Evolutionary conservation across 2,797 vertebrate species (phyloP).

Genomic region (Poecilia gillii): DNA sequence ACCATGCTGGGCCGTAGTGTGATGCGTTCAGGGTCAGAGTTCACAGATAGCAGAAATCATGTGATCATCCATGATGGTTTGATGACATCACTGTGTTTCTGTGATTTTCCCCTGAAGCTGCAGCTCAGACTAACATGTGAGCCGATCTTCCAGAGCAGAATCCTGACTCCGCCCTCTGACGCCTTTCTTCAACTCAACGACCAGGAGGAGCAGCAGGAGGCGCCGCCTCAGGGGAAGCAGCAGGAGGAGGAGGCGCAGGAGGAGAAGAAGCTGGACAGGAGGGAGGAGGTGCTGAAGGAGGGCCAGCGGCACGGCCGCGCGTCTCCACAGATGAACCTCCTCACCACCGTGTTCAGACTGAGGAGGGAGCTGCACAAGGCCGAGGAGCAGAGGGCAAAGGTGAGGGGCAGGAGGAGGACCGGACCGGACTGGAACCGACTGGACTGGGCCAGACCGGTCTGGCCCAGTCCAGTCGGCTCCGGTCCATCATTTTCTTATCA

Average conservation of each 20-base stretch:
- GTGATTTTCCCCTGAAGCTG: background rate
- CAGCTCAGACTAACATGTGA: background rate
- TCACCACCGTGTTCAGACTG: slow-evolving; percentile 80
- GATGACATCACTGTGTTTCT: no score
- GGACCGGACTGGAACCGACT: accelerated
- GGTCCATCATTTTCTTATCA: no score
- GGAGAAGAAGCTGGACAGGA: slow-evolving; percentile 1
- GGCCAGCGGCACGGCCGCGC: slow-evolving; percentile 71
- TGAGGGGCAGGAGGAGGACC: slow-evolving; percentile 49
- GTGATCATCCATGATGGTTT: no score
- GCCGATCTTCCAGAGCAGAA: slow-evolving; percentile 46
- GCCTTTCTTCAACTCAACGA: slow-evolving; percentile 32
- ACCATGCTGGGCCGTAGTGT: background rate
- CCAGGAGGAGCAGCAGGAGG: slow-evolving; percentile 37
- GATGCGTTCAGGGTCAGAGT: no score
- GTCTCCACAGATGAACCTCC: slow-evolving; percentile 78
- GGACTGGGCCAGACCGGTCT: no score
- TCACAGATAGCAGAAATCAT: no score
- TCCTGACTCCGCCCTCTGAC: slow-evolving; percentile 43
- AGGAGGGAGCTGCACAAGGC: slow-evolving; percentile 83
- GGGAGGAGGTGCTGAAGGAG: slow-evolving; percentile 43
- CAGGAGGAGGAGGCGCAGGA: slow-evolving; percentile 26
- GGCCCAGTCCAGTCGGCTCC: no score
- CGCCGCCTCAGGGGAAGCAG: slow-evolving; percentile 16
- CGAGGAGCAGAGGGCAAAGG: slow-evolving; percentile 81